Evolutionary conservation across 2,888 invertebrate species (phyloP), one percentile per base, ranked within the genome.

Genomic region (Mactromeris polynyma): DNA sequence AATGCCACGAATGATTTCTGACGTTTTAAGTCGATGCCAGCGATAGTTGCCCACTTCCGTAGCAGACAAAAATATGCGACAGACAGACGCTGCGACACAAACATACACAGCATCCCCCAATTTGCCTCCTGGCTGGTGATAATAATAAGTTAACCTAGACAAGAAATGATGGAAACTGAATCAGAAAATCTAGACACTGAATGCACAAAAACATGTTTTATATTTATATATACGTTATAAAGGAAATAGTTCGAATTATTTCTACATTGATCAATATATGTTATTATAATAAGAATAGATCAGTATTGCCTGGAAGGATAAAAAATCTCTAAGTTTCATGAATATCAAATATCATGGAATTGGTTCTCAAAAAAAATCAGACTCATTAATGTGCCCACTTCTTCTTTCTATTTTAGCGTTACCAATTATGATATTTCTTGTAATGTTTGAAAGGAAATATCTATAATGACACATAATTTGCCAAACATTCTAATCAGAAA

Each of bases 261-360:
- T 64, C 26, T 26, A 46, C 58, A 64, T 7, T 26, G 58, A 64
- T 64, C 58, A 7, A 64, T 64, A 64, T 26, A 64, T 64, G 58
- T 64, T 64, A 64, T 64, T 64, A 26, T 26, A 64, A 64, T 64
- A 64, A 64, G 26, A 64, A 64, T 58, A 64, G 58, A 64, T 64
- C 9, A 2, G n/a, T 26, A 26, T 64, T 26, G 9, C 11, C 58
- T 3, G 1, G 58, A 26, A 26, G 26, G 26, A 6, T 11, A 0
- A 64, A 64, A 64, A 64, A 64, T 26, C 26, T 64, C 26, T 26
- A 64, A 26, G 26, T 64, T 64, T 64, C 58, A 64, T 64, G 58
- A 64, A 64, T 64, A 64, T 64, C 26, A 64, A 64, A 64, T 9
- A n/a, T n/a, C 9, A 64, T 26, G 26, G 26, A 64, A 64, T 19